Conservation (phyloP, 23 tunicate genomes). For the Aplidium turbinatum region DNA sequence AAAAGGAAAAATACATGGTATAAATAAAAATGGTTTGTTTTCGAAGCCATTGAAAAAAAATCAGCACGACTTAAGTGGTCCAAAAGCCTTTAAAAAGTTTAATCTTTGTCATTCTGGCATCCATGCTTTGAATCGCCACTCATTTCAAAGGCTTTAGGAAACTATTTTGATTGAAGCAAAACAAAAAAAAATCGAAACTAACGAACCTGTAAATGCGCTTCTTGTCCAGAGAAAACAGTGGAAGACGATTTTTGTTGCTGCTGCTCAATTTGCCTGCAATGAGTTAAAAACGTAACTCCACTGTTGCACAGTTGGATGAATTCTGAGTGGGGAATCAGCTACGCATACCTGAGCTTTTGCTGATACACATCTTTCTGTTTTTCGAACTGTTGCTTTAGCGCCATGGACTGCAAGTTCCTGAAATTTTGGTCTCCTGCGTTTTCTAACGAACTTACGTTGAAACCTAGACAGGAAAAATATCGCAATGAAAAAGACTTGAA, state of each 20-base stretch:
- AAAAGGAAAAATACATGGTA: too few species aligned
- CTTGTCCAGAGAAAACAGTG: background rate
- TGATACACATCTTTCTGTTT: slow-evolving; percentile 80
- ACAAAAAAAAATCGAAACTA: too few species aligned
- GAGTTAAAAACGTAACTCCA: background rate
- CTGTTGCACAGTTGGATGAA: background rate
- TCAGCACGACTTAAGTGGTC: too few species aligned
- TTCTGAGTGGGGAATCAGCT: background rate
- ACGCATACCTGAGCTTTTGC: slow-evolving; percentile 56
- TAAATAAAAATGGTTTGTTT: too few species aligned
- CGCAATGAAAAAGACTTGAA: too few species aligned
- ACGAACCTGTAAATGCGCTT: slow-evolving; percentile 3
- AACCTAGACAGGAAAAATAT: too few species aligned
- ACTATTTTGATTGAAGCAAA: too few species aligned
- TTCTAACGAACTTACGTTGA: slow-evolving; percentile 39
- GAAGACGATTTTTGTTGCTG: slow-evolving; percentile 28
- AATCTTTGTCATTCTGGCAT: too few species aligned
- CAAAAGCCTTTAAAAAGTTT: too few species aligned
- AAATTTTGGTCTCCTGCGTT: background rate
- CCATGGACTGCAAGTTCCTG: slow-evolving; percentile 20
- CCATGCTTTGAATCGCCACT: too few species aligned
- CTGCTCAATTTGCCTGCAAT: slow-evolving; percentile 63
- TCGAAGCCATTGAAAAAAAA: too few species aligned
- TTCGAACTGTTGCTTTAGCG: slow-evolving; percentile 65
- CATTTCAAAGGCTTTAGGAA: too few species aligned